Base-by-base conservation (phyloP, 2,113 vertebrate species). In the Cavia porcellus region DNA sequence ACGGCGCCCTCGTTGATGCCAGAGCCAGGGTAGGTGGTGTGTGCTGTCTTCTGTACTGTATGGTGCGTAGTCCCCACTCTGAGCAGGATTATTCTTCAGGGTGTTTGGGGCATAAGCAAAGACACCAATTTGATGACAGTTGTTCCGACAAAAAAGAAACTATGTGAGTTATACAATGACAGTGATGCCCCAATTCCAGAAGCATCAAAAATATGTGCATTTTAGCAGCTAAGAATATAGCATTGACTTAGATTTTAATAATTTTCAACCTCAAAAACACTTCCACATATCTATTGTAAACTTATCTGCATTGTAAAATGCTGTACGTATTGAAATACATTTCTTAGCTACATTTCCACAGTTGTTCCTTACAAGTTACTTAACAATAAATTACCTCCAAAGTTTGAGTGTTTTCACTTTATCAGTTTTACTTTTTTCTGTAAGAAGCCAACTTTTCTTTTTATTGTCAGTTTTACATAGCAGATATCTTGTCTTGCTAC, bases 1-100 rank as follows among this genome's bases (percentile, higher is more conserved):
- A 99, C 0, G 99, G 99, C 79, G 99, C 99, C 0, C 98, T 99
- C 47, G 99, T 99, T 4, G 99, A 99, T 85, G 99, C 99, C 72
- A 99, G 99, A 98, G 99, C 99, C 86, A 99, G 99, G 99, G 99
- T 99, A 98, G 98, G 99, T 98, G 94, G 95, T 75, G 47, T 59
- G 19, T 20, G 25, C 0, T 3, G 59, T 24, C 13, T 79, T 4
- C 35, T 12, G 0, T 38, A 38, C 19, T 72, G 70, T n/a, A 22
- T 0, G 52, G 6, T 4, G 2, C 2, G 0, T 57, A 66, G 55
- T 30, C 75, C 38, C 11, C 3, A 19, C 47, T 57, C 22, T 32
- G 79, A 66, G 22, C 17, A 35, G 20, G 1, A 9, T 2, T 82
- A 0, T 12, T 55, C 72, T 89, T 47, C 42, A 32, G 14, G 45